These are phyloP conservation scores for Zonitis immaculata DNA, from an alignment of 2,888 invertebrate species.

Conservation along the genomic window DNA sequence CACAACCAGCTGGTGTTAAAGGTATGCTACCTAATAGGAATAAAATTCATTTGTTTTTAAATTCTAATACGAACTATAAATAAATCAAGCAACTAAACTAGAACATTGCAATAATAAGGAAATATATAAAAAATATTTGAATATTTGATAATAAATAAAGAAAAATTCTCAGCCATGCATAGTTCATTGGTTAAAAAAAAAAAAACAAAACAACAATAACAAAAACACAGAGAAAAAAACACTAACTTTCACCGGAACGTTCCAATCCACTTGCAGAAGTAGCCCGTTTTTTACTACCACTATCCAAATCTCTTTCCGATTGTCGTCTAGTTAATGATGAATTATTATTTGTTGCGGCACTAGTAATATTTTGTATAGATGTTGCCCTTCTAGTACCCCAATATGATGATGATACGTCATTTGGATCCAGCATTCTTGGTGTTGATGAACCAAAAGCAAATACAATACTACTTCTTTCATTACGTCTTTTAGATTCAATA, in stretches of 20 bases:
- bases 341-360: slow-evolving; percentile 51
- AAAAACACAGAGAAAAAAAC: neutral
- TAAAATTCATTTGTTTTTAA: neutral
- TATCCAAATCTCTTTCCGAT: slow-evolving; percentile 76
- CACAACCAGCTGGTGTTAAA: slow-evolving; percentile 59
- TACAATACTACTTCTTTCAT: slow-evolving; percentile 68
- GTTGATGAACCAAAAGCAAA: slow-evolving; percentile 93
- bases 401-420: slow-evolving; percentile 73
- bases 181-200: slow-evolving; percentile 6
- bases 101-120: neutral
- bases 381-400: slow-evolving; percentile 87
- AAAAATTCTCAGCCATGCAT: neutral
- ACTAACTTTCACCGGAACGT: slow-evolving; percentile 57
- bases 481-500: slow-evolving; percentile 72
- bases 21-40: slow-evolving; percentile 34
- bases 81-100: neutral
- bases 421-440: slow-evolving; percentile 78
- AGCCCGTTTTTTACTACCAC: slow-evolving; percentile 69
- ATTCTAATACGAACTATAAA: neutral
- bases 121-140: neutral
- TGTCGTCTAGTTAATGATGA: slow-evolving; percentile 69
- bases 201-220: too few species aligned
- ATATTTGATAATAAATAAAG: neutral
- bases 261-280: slow-evolving; percentile 69
- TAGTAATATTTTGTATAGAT: slow-evolving; percentile 84